Conservation (phyloP, 2,113 vertebrate species). For the Nannobrachium achirus region DNA sequence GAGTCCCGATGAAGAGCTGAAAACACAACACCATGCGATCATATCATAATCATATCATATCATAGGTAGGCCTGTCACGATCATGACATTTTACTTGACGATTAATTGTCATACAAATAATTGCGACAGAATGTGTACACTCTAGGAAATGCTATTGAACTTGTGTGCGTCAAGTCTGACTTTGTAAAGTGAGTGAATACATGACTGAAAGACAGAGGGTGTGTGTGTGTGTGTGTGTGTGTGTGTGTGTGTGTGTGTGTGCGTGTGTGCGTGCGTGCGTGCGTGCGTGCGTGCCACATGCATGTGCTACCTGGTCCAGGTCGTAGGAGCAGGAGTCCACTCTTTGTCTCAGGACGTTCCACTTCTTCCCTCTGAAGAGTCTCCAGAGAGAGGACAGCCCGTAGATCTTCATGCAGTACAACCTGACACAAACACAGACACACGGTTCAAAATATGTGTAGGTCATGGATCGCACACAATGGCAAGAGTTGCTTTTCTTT, state of each 20-base stretch:
- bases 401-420: constrained; percentile 94
- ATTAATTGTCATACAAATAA: too few relatives aligned
- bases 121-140: not conserved
- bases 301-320: constrained; percentile 89
- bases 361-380: constrained; percentile 97
- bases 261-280: not conserved
- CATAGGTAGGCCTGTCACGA: too few relatives aligned
- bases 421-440: constrained; percentile 70
- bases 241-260: not conserved
- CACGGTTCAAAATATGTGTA: not conserved
- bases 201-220: too few relatives aligned
- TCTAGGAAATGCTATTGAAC: not conserved
- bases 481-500: too few relatives aligned
- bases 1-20: constrained; percentile 94
- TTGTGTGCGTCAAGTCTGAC: not conserved
- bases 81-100: too few relatives aligned
- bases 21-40: constrained; percentile 3
- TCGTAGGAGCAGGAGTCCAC: constrained; percentile 98
- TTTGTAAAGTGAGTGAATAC: not conserved
- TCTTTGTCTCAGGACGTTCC: constrained; percentile 94
- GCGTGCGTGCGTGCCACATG: too few relatives aligned
- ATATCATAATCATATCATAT: too few relatives aligned
- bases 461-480: too few relatives aligned
- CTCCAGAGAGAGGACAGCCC: constrained; percentile 97
- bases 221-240: not conserved